These are phyloP conservation scores for Meleagris gallopavo DNA, from an alignment of 2,113 vertebrate species.

Conservation along the genomic window DNA sequence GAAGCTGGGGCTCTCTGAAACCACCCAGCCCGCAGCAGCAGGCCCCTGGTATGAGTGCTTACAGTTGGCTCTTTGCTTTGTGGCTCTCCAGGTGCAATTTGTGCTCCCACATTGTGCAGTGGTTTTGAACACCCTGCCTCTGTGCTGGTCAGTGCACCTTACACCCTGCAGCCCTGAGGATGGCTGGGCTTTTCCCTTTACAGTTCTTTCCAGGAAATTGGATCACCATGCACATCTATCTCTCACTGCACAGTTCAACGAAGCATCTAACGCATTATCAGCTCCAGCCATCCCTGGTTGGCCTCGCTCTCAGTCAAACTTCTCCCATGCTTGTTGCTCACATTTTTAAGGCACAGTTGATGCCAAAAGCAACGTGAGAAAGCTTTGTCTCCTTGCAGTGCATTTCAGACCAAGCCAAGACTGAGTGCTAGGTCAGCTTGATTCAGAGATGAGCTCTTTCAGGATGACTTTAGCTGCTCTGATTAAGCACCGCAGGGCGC, in stretches of 20 bases:
- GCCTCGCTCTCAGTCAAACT: neutral
- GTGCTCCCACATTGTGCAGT: neutral
- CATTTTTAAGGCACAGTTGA: rapidly evolving
- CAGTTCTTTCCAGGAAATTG: neutral
- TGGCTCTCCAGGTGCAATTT: neutral
- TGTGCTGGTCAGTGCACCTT: neutral
- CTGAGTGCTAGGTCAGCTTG: neutral
- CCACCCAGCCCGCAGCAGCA: neutral
- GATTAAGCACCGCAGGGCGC: neutral
- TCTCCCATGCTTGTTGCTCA: neutral
- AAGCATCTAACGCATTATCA: neutral
- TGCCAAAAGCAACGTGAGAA: neutral
- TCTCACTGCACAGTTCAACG: neutral
- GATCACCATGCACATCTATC: neutral
- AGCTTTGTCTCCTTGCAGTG: neutral
- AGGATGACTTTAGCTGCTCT: neutral
- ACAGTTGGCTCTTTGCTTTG: neutral
- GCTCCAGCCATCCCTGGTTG: neutral
- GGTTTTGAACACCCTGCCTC: rapidly evolving
- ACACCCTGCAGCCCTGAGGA: neutral
- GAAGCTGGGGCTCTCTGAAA: neutral
- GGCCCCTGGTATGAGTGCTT: neutral
- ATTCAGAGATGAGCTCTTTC: neutral
- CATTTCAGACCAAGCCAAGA: neutral
- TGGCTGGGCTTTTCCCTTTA: neutral